Evolutionary conservation across 2,113 vertebrate genomes (phyloP), one percentile per base, ranked within the genome.

Genomic region (Mormyrus lacerda): DNA sequence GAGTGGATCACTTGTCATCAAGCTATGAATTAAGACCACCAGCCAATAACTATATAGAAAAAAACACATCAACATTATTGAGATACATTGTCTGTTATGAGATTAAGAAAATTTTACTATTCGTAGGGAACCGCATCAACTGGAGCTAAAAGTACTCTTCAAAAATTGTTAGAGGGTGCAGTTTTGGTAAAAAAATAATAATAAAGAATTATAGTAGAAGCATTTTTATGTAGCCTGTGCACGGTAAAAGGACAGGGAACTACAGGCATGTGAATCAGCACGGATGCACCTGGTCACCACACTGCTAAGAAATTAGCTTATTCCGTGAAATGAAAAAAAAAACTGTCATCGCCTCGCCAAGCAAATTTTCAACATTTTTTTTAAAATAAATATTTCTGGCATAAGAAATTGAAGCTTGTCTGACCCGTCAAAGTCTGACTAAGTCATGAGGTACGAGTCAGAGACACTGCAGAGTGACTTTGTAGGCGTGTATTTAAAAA

Each of bases 351-450:
- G n/a, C n/a, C 55, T 17, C 11, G 21, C 24, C 42, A 84, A n/a
- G 13, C 8, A 50, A 9, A 83, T 44, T 84, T 82, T 39, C 76
- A 44, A 3, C 35, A 45, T 44, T 24, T 42, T 85, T 79, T 85
- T 85, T 17, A 31, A 50, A 45, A 17, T 11, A 58, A 83, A 53
- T 69, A n/a, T 47, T 89, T 58, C 47, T 85, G 82, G 84, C 82
- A 47, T 85, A 84, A 89, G 42, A 27, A 61, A 89, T 47, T 89
- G 89, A 69, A 89, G 79, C 82, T 69, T 85, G 51, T 85, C 89
- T 45, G 53, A 3, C 79, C 44, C 17, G 65, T 55, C 76, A 65
- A 85, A 45, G 39, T 61, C n/a, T 47, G n/a, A 55, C 53, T 85
- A 27, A 21, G 83, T 45, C 17, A 61, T 82, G 84, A 44, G 48